phyloP scores from a whole-genome alignment of 2,113 vertebrate species.

The Macaca mulatta region DNA sequence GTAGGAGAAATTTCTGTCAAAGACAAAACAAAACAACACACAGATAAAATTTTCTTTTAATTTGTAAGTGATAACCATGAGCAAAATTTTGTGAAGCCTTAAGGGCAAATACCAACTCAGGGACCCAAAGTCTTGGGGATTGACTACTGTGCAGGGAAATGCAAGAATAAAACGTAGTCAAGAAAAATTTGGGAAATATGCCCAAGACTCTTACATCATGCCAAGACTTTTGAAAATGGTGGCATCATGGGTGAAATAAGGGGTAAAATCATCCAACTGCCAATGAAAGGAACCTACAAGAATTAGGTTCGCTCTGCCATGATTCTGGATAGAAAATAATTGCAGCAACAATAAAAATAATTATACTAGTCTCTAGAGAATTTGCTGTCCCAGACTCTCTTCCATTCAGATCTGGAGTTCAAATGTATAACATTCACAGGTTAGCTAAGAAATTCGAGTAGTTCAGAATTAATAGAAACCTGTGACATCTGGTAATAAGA shows the following conservation, averaged over 20 bases:
- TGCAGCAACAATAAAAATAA: neutral
- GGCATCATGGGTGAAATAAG: neutral
- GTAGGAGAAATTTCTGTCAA: neutral
- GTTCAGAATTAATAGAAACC: neutral
- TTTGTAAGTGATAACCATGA: neutral
- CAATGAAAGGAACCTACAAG: neutral
- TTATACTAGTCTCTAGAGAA: neutral
- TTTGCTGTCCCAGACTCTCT: neutral
- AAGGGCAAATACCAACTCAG: neutral
- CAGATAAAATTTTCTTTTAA: neutral
- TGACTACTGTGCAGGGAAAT: neutral
- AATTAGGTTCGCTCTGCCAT: neutral
- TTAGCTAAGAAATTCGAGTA: neutral
- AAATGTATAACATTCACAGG: neutral
- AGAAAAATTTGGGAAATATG: neutral
- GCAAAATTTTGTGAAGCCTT: neutral
- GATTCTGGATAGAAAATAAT: neutral
- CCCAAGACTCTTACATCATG: neutral
- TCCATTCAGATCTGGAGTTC: neutral
- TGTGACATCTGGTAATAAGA: neutral
- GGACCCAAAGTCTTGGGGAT: neutral
- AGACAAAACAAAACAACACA: neutral
- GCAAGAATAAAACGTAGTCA: neutral
- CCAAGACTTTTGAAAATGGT: neutral
- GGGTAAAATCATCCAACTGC: neutral